Evolutionary conservation across 2,113 vertebrate genomes (phyloP).

Genomic region (Pelusios castaneus): DNA sequence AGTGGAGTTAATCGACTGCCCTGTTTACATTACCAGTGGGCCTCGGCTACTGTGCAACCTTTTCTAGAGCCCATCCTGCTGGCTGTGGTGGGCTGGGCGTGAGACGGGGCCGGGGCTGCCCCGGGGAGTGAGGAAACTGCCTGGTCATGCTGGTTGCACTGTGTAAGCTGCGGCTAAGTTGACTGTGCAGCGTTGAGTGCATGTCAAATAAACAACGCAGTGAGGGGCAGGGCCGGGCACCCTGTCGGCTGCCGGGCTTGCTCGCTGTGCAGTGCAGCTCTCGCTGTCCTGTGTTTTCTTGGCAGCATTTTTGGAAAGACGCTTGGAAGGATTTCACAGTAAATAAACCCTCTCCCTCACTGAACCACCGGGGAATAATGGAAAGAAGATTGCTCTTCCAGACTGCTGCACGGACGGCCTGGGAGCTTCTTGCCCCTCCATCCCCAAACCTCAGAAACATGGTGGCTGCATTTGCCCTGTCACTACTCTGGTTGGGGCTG

Average conservation of each 20-base stretch:
- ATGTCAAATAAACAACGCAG: conserved; percentile 84
- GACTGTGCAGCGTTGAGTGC: conserved; percentile 80
- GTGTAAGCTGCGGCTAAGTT: conserved; percentile 83
- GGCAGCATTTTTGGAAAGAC: conserved; percentile 76
- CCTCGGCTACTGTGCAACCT: neutral
- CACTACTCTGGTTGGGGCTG: neutral
- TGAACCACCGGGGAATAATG: neutral
- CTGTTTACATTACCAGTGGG: neutral
- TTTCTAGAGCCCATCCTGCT: neutral
- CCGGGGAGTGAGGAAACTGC: conserved; percentile 50
- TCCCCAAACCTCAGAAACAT: neutral
- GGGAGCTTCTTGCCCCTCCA: too few relatives aligned
- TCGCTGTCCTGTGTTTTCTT: conserved; percentile 75
- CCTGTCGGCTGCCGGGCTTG: conserved; percentile 1
- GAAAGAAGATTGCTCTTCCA: neutral
- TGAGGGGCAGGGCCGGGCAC: conserved; percentile 36
- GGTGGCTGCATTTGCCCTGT: neutral
- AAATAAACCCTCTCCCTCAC: neutral
- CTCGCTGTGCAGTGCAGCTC: conserved; percentile 63
- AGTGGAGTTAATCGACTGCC: neutral
- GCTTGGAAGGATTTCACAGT: conserved; percentile 17
- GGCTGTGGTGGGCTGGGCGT: neutral
- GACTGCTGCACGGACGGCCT: neutral
- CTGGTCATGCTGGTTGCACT: conserved; percentile 79
- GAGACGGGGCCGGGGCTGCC: neutral